phyloP scores from a whole-genome alignment of 2,113 vertebrate species.

The Ceyx cyanopectus region DNA sequence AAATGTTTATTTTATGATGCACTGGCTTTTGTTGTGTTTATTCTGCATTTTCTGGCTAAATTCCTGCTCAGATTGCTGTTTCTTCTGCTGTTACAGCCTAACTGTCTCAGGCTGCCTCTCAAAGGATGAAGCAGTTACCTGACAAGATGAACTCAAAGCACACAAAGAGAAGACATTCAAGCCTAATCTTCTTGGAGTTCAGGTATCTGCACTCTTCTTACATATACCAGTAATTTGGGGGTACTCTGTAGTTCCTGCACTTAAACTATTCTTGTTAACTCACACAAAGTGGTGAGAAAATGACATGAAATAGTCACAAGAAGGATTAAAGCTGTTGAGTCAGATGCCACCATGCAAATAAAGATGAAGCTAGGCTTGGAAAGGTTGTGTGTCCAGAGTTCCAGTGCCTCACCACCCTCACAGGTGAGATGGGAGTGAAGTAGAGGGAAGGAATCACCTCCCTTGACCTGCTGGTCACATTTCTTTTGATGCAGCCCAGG shows the following conservation, averaged over 20 bases:
- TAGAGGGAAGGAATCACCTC: background rate
- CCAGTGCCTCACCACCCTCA: background rate
- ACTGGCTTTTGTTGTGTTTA: background rate
- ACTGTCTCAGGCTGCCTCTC: background rate
- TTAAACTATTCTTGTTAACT: background rate
- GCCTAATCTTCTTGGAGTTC: background rate
- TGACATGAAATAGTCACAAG: background rate
- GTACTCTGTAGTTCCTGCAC: background rate
- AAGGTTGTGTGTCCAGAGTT: background rate
- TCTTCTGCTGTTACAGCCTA: background rate
- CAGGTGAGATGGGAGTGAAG: background rate
- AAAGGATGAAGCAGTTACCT: background rate
- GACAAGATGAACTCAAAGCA: background rate
- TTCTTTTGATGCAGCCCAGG: background rate
- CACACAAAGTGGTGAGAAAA: background rate
- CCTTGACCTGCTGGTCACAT: background rate
- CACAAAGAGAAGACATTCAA: background rate
- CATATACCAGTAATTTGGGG: background rate
- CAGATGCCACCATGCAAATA: background rate
- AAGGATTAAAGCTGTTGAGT: background rate
- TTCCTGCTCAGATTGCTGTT: background rate
- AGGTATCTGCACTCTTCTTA: background rate
- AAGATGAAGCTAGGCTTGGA: background rate
- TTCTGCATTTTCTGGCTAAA: slow-evolving; percentile 3
- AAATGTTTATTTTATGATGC: background rate